These are phyloP conservation scores for Phoeniculus purpureus DNA, from an alignment of 2,797 vertebrate genomes.

Conservation along the genomic window DNA sequence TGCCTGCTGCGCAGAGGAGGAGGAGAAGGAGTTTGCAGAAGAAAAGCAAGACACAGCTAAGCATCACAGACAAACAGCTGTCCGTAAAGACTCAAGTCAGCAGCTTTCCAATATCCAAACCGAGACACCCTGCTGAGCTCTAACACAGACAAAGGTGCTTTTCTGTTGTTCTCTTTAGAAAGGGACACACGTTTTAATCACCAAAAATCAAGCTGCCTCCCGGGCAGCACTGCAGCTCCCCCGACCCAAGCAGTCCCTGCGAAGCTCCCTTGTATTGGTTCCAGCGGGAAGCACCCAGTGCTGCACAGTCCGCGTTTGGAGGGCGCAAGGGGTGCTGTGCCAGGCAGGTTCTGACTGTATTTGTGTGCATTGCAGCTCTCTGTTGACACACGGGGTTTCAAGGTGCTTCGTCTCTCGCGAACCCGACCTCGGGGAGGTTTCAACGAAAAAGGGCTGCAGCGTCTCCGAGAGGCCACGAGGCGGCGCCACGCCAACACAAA, in stretches of 20 bases:
- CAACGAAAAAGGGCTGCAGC: not conserved
- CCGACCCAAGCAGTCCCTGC: not conserved
- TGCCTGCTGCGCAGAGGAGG: not conserved
- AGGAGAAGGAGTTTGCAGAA: not conserved
- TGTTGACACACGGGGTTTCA: not conserved
- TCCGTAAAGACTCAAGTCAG: not conserved
- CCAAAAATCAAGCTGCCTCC: not conserved
- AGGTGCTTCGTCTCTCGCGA: not conserved
- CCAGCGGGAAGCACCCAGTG: not conserved
- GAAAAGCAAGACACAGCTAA: not conserved
- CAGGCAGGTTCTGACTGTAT: not conserved
- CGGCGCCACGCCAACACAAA: conserved; percentile 55
- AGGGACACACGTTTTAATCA: not conserved
- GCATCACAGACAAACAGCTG: not conserved
- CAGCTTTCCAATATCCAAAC: not conserved
- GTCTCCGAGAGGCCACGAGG: conserved; percentile 44
- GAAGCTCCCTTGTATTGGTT: not conserved
- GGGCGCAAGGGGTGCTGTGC: no score
- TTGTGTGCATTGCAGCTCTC: no score
- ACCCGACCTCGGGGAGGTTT: not conserved
- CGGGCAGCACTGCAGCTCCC: not conserved
- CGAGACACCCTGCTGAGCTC: not conserved
- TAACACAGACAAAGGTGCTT: not conserved
- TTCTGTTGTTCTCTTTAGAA: not conserved
- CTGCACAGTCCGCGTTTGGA: not conserved